Evolutionary conservation across 30 jellyfish, hydroid and myxozoan species (phyloP), one percentile per base, ranked within the genome.

Genomic region (Aurelia aurita complex sp. Pacific): DNA sequence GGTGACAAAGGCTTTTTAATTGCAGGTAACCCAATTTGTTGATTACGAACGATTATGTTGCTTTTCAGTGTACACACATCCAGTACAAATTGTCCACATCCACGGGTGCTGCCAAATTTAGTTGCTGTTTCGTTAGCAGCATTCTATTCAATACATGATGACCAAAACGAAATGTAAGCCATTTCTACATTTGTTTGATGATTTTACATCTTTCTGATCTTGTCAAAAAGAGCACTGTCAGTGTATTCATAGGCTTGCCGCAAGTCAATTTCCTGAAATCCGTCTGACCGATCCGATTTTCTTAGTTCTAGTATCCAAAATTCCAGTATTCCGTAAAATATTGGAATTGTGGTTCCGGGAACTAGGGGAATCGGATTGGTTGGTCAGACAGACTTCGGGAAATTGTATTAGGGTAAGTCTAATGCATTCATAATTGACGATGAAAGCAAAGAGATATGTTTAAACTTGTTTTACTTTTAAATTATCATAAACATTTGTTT

Each of bases 51-150:
- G 36, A 38, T 32, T 52, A 11, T 36, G 4, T 69, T 29, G 61
- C 15, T 51, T 53, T 76, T 66, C 83, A 91, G 98, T 69, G 79
- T 91, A 3, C 98, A 91, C 65, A 91, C 98, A 15, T 51, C 96
- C 1, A 82, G 87, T 64, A 68, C 90, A 9, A 77, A 57, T 16
- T 91, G 98, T 64, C 98, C 98, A 1, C 98, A 91, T 76, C 96
- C 96, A 16, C 74, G 94, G 42, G 98, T 87, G 52, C 93, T 91
- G 32, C 91, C 98, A 46, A 91, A 91, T 75, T 53, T 91, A 5
- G 94, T 91, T 42, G 83, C 98, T 52, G 94, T 91, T 2, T 80
- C 91, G 1, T 63, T 91, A 66, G 98, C 98, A 15, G 98, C 96
- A 3, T 72, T 85, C 35, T 86, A 85, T 69, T 81, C 94, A 29